These are phyloP conservation scores for Siniperca chuatsi DNA, from an alignment of 2,113 vertebrate species.

Conservation along the genomic window DNA sequence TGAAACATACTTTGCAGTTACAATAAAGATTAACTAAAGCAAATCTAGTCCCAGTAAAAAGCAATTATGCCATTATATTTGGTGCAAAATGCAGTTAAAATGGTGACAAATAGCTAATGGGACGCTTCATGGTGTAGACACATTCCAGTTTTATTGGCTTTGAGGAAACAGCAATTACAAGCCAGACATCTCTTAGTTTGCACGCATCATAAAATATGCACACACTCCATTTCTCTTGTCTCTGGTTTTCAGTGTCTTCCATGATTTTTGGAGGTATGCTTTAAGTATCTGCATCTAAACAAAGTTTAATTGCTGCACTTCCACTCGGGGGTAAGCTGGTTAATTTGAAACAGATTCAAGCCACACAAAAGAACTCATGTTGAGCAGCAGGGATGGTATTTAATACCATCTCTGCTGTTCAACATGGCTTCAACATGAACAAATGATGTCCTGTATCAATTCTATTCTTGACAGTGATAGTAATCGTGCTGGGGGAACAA, in stretches of 20 bases:
- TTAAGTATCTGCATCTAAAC: slow-evolving; percentile 62
- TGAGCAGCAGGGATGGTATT: slow-evolving; percentile 22
- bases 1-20: neutral
- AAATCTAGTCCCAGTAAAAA: slow-evolving; percentile 43
- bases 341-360: slow-evolving; percentile 72
- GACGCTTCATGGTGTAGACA: slow-evolving; percentile 12
- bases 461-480: slow-evolving; percentile 11
- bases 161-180: slow-evolving; percentile 38
- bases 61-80: slow-evolving; percentile 17
- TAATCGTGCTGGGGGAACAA: neutral
- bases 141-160: slow-evolving; percentile 47
- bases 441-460: slow-evolving; percentile 2
- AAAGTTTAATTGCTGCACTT: slow-evolving; percentile 63
- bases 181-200: slow-evolving; percentile 40
- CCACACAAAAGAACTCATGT: slow-evolving; percentile 31
- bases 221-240: slow-evolving; percentile 11
- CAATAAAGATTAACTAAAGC: slow-evolving; percentile 36
- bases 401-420: slow-evolving; percentile 9
- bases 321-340: slow-evolving; percentile 44
- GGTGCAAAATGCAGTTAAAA: slow-evolving; percentile 52
- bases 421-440: slow-evolving; percentile 19
- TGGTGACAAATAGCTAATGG: slow-evolving; percentile 61
- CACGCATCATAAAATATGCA: slow-evolving; percentile 32
- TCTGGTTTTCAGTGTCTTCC: slow-evolving; percentile 13
- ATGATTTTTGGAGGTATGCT: slow-evolving; percentile 37